Evolutionary conservation across 2,888 invertebrate species (phyloP).

Genomic region (Yponomeuta cagnagella): DNA sequence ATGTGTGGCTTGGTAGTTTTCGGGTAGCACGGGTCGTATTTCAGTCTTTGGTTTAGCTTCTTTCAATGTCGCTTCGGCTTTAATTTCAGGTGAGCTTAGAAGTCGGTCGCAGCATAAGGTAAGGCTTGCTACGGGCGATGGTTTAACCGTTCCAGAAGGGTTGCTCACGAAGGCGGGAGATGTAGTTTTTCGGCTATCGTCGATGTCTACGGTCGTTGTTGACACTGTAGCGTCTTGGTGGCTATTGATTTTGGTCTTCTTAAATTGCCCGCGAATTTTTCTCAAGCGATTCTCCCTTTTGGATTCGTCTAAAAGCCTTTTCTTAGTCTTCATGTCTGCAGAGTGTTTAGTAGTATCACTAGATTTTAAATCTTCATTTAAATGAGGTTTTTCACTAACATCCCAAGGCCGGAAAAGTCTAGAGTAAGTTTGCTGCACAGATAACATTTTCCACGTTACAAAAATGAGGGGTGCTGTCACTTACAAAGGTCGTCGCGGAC

Average conservation of each 20-base stretch:
- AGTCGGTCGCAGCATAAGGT: constrained; percentile 58
- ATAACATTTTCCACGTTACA: constrained; percentile 45
- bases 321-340: constrained; percentile 33
- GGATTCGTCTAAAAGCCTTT: constrained; percentile 40
- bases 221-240: constrained; percentile 76
- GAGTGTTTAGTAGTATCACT: constrained; percentile 23
- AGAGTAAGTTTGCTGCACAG: constrained; percentile 58
- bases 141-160: constrained; percentile 21
- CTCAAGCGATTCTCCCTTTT: constrained; percentile 59
- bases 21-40: not conserved
- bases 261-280: constrained; percentile 64
- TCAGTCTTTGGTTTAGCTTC: constrained; percentile 12
- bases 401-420: constrained; percentile 80
- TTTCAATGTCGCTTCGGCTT: constrained; percentile 26
- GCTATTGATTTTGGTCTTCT: constrained; percentile 42
- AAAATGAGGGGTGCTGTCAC: constrained; percentile 39
- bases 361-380: constrained; percentile 2
- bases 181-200: constrained; percentile 28
- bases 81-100: constrained; percentile 39
- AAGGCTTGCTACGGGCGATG: constrained; percentile 58
- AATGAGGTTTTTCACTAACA: constrained; percentile 46
- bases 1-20: constrained; percentile 16
- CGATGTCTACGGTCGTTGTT: constrained; percentile 66
- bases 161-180: constrained; percentile 9
- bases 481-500: constrained; percentile 50